A percentile compares a stretch with the other conserved stretches of the same genome.
Conservation (phyloP, 2,113 vertebrate species). For the Apteryx owenii region DNA sequence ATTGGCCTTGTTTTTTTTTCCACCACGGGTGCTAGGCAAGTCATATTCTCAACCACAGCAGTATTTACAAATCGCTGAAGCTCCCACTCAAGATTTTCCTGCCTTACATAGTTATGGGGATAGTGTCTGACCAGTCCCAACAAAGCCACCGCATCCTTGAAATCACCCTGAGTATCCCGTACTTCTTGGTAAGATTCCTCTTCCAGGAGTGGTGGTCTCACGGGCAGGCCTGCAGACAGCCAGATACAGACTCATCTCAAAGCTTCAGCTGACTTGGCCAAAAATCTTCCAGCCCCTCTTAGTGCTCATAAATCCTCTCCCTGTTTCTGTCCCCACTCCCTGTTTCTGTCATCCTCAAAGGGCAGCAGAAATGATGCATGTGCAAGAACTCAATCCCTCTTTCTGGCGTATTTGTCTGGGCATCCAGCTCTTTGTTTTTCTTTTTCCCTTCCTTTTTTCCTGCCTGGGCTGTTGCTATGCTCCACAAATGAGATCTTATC, state of each 20-base stretch:
- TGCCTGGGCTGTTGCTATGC: conserved; percentile 43
- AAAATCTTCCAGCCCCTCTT: neutral
- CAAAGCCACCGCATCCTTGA: neutral
- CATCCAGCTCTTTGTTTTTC: conserved; percentile 47
- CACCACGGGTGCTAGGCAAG: neutral
- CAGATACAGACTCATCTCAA: neutral
- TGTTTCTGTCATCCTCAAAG: conserved; percentile 7
- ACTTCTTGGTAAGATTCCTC: neutral
- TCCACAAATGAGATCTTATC: conserved; percentile 61
- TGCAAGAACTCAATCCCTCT: conserved; percentile 19
- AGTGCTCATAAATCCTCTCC: neutral
- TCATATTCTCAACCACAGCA: neutral
- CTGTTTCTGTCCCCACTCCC: neutral
- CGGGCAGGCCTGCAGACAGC: neutral
- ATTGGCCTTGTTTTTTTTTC: neutral
- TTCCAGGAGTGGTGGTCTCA: neutral
- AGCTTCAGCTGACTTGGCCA: neutral
- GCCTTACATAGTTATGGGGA: neutral
- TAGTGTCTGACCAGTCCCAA: neutral
- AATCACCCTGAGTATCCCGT: neutral
- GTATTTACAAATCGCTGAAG: neutral
- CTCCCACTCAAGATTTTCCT: neutral
- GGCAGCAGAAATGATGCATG: conserved; percentile 11
- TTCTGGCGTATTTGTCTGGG: conserved; percentile 42
- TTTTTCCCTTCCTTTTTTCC: neutral